Percentiles rank a stretch among this genome's conserved stretches.
These are phyloP conservation scores for Maconellicoccus hirsutus DNA, from an alignment of 1,140 invertebrate genomes.

Conservation along the genomic window DNA sequence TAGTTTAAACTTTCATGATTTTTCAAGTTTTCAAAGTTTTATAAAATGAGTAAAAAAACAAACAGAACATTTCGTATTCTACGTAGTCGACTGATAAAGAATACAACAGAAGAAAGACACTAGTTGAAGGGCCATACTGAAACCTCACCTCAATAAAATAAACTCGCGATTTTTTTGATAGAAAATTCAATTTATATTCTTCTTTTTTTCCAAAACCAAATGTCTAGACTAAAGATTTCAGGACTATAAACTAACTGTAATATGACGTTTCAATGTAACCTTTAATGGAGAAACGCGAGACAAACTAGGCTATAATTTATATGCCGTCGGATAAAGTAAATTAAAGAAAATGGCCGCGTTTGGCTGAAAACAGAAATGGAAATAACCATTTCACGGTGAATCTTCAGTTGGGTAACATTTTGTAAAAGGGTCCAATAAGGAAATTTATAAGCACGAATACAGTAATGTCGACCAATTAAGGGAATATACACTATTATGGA, in stretches of 20 bases:
- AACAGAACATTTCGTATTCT: no score
- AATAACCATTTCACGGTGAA: background rate
- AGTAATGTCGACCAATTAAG: slow-evolving; percentile 8
- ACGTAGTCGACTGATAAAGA: no score
- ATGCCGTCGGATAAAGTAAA: slow-evolving; percentile 3
- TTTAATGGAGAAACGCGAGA: background rate
- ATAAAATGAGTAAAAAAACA: no score
- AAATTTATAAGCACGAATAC: slow-evolving; percentile 5
- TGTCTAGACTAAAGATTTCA: background rate
- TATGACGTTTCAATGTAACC: background rate
- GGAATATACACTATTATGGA: background rate
- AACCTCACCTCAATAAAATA: no score
- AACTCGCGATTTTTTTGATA: no score
- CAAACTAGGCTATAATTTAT: background rate
- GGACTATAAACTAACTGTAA: background rate
- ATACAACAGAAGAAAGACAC: no score
- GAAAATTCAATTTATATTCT: background rate
- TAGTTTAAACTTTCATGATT: no score
- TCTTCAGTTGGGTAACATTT: background rate
- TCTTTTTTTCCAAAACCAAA: background rate
- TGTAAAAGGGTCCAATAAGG: background rate
- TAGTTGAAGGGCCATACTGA: no score
- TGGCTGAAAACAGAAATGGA: background rate
- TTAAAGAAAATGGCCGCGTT: background rate
- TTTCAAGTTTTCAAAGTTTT: no score